Conservation (phyloP, 2,113 vertebrate species). For the Gallinago paraguaiae region DNA sequence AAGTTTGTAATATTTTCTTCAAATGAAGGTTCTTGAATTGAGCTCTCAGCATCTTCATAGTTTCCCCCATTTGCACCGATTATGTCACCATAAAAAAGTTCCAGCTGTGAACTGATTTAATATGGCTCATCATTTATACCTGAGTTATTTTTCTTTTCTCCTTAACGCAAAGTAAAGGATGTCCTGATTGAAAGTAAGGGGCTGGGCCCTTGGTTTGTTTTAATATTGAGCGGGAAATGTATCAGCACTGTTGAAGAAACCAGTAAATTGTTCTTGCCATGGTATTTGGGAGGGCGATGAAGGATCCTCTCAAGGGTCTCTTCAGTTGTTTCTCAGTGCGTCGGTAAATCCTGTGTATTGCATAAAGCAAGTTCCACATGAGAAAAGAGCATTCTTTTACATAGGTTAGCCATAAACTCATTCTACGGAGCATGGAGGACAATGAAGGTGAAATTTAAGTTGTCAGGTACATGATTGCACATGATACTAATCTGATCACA, state of each 20-base stretch:
- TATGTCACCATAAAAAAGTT: not conserved
- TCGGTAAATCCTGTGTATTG: accelerated
- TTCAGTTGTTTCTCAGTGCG: not conserved
- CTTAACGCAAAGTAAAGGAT: not conserved
- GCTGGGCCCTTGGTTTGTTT: not conserved
- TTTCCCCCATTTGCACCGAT: not conserved
- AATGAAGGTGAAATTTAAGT: not conserved
- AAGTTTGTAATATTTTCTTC: not conserved
- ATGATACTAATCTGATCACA: not conserved
- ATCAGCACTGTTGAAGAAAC: not conserved
- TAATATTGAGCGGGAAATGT: not conserved
- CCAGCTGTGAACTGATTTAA: not conserved
- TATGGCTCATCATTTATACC: not conserved
- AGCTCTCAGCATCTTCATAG: not conserved
- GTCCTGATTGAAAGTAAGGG: not conserved
- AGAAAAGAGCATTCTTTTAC: not conserved
- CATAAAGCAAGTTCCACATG: not conserved
- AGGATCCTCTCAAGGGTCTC: not conserved
- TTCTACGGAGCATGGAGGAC: not conserved
- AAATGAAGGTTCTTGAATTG: not conserved
- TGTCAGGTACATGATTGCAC: not conserved
- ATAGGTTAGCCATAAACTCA: not conserved
- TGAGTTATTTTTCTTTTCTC: not conserved
- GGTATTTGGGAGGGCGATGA: not conserved
- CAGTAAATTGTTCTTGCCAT: not conserved